Conservation (phyloP, 2,888 invertebrate species). For the Aphrophora alni region DNA sequence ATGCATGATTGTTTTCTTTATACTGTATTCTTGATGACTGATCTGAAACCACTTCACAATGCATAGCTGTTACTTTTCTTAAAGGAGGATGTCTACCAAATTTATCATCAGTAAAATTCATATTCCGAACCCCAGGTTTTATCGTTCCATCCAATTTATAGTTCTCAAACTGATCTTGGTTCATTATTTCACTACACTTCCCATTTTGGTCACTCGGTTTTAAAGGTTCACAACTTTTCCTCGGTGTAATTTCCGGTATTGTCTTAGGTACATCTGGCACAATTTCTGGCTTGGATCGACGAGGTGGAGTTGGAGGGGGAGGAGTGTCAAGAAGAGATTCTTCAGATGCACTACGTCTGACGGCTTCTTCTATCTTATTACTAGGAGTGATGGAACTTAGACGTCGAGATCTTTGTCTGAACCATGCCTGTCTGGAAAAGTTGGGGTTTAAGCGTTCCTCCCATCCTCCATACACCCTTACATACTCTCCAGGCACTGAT, state of each 20-base stretch:
- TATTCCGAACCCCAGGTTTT: slow-evolving; percentile 35
- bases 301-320: slow-evolving; percentile 48
- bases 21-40: slow-evolving; percentile 18
- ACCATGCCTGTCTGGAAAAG: slow-evolving; percentile 63
- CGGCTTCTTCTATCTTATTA: slow-evolving; percentile 46
- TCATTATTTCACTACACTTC: slow-evolving; percentile 19
- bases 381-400: slow-evolving; percentile 48
- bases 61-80: slow-evolving; percentile 47
- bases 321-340: slow-evolving; percentile 55
- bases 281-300: slow-evolving; percentile 45
- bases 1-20: slow-evolving; percentile 29
- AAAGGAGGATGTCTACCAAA: slow-evolving; percentile 46
- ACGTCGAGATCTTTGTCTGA: slow-evolving; percentile 56
- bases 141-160: slow-evolving; percentile 38
- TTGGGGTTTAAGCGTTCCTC: slow-evolving; percentile 60
- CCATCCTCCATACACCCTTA: slow-evolving; percentile 70
- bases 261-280: slow-evolving; percentile 14
- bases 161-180: slow-evolving; percentile 18
- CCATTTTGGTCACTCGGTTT: slow-evolving; percentile 29
- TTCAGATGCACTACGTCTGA: slow-evolving; percentile 58
- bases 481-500: slow-evolving; percentile 64
- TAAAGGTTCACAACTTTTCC: slow-evolving; percentile 17
- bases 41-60: slow-evolving; percentile 41
- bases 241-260: background rate
- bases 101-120: slow-evolving; percentile 42